Conservation (phyloP, 2,113 vertebrate species). For the Motacilla alba region DNA sequence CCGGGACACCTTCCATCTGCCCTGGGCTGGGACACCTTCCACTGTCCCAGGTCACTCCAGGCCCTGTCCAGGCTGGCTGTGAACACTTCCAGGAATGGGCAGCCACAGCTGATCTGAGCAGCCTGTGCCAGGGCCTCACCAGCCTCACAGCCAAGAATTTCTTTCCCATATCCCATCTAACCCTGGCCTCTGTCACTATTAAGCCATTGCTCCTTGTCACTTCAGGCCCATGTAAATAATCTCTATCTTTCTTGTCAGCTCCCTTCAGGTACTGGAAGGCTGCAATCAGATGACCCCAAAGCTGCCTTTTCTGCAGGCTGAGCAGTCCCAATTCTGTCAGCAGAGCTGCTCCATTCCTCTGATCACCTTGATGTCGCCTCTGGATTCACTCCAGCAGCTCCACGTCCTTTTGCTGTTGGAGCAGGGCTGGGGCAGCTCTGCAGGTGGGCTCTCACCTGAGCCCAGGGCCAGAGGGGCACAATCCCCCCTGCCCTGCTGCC, state of each 20-base stretch:
- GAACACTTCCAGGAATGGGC: neutral
- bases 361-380: neutral
- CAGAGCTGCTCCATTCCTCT: neutral
- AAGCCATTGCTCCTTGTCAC: neutral
- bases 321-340: neutral
- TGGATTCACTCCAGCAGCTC: rapidly evolving
- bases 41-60: neutral
- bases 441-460: neutral
- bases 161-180: neutral
- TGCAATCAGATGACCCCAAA: rapidly evolving
- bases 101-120: neutral
- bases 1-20: no score
- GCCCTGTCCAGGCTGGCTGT: neutral
- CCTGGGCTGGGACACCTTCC: neutral
- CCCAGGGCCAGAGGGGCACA: neutral
- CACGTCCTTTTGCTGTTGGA: neutral
- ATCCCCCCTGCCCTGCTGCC: neutral
- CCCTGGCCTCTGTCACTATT: neutral
- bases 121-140: neutral
- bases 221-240: neutral
- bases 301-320: neutral
- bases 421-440: neutral
- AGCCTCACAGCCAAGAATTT: neutral
- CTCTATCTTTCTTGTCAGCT: neutral
- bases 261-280: neutral